phyloP scores from a whole-genome alignment of 2,888 invertebrate species.

The Hermaeophaga mercurialis region DNA sequence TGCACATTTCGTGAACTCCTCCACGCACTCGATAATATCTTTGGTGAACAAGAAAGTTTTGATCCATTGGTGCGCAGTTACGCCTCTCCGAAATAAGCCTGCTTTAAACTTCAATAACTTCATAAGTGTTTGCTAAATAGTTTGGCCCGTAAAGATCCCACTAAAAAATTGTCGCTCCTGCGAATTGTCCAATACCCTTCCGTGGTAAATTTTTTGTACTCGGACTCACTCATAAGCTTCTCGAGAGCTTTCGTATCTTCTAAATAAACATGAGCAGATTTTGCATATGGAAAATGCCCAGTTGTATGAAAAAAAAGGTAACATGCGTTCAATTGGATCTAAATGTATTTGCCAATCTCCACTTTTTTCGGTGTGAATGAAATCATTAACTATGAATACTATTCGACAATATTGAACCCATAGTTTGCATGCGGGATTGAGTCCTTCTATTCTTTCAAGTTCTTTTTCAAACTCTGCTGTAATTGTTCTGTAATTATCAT shows the following conservation, averaged over 20 bases:
- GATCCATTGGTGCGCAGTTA: constrained; percentile 23
- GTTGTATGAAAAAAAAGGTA: constrained; percentile 30
- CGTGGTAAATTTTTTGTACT: constrained; percentile 15
- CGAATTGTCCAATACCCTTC: constrained; percentile 18
- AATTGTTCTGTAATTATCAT: constrained; percentile 21
- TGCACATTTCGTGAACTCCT: constrained; percentile 13
- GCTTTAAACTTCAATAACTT: constrained; percentile 17
- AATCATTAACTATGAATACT: constrained; percentile 43
- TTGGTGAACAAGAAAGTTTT: constrained; percentile 22
- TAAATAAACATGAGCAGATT: constrained; percentile 17
- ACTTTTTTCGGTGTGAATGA: constrained; percentile 43
- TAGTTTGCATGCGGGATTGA: constrained; percentile 37
- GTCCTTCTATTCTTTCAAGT: constrained; percentile 32
- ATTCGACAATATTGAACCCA: constrained; percentile 45
- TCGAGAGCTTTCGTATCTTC: constrained; percentile 18
- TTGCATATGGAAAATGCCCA: constrained; percentile 29
- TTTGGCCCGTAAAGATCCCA: constrained; percentile 30
- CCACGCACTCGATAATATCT: constrained; percentile 21
- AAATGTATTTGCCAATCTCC: constrained; percentile 43
- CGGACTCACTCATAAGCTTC: constrained; percentile 5
- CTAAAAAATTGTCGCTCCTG: constrained; percentile 18
- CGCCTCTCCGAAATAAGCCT: constrained; percentile 22
- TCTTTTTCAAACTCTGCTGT: constrained; percentile 54
- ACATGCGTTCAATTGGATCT: constrained; percentile 19
- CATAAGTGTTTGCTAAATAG: constrained; percentile 23